A percentile compares a stretch with the other conserved stretches of the same genome.
phyloP scores from a whole-genome alignment of 2,113 vertebrate species.

The Callocephalon fimbriatum region DNA sequence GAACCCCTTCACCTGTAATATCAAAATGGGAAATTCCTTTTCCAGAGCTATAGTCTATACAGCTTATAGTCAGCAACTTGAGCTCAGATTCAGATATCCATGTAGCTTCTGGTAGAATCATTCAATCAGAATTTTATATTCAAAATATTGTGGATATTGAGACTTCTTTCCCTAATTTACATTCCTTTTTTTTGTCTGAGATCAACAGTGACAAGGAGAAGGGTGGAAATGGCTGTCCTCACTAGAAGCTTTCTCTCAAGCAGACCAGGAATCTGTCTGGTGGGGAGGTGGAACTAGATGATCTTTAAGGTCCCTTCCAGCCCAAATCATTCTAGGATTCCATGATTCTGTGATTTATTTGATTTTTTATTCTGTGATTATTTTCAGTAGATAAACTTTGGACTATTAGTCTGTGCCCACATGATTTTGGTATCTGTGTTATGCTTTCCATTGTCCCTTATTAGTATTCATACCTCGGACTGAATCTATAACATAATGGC shows the following conservation, averaged over 20 bases:
- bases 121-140: background rate
- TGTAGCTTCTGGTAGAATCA: background rate
- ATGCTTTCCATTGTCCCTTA: background rate
- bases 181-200: background rate
- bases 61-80: background rate
- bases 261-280: background rate
- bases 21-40: background rate
- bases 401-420: background rate
- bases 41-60: background rate
- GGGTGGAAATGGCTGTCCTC: background rate
- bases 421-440: background rate
- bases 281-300: background rate
- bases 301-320: background rate
- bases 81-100: background rate
- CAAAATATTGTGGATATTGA: background rate
- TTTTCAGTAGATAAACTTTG: background rate
- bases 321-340: background rate
- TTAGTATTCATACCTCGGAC: background rate
- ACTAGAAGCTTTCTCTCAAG: background rate
- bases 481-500: background rate
- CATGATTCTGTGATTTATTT: background rate
- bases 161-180: background rate
- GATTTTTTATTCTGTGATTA: background rate
- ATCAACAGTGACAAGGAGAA: background rate
- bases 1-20: background rate